These are phyloP conservation scores for Leptarthrus brevirostris DNA, from an alignment of 2,888 invertebrate genomes.

Conservation along the genomic window DNA sequence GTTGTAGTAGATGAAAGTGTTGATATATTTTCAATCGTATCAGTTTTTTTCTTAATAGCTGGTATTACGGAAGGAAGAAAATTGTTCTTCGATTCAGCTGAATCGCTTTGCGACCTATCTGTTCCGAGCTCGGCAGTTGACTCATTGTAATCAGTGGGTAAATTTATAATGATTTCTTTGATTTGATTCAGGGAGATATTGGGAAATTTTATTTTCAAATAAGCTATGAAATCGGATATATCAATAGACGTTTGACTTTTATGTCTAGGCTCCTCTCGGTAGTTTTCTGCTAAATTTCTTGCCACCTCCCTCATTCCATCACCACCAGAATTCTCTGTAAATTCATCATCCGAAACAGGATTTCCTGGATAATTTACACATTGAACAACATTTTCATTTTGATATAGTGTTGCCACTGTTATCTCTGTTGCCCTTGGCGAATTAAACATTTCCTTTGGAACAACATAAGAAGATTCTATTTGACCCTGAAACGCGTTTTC, in stretches of 20 bases:
- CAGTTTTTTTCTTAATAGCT: background rate
- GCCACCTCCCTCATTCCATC: background rate
- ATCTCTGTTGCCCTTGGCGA: background rate
- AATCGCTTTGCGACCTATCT: background rate
- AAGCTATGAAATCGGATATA: slow-evolving; percentile 16
- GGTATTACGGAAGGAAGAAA: background rate
- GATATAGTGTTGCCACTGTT: background rate
- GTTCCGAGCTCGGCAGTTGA: background rate
- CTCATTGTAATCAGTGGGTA: slow-evolving; percentile 13
- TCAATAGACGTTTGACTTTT: background rate
- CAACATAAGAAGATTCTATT: background rate
- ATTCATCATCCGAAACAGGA: background rate
- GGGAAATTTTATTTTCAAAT: slow-evolving; percentile 37
- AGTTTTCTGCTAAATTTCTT: slow-evolving; percentile 3
- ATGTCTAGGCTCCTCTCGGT: slow-evolving; percentile 13
- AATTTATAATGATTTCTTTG: slow-evolving; percentile 44
- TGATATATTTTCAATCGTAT: background rate
- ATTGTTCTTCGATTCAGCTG: background rate
- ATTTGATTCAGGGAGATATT: slow-evolving; percentile 38
- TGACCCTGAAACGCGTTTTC: background rate
- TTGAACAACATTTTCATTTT: background rate
- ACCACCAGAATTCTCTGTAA: background rate
- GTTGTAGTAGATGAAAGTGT: background rate
- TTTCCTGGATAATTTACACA: background rate
- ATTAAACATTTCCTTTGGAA: background rate